phyloP scores from a whole-genome alignment of 2,888 invertebrate species.

The Chloroclysta siterata region DNA sequence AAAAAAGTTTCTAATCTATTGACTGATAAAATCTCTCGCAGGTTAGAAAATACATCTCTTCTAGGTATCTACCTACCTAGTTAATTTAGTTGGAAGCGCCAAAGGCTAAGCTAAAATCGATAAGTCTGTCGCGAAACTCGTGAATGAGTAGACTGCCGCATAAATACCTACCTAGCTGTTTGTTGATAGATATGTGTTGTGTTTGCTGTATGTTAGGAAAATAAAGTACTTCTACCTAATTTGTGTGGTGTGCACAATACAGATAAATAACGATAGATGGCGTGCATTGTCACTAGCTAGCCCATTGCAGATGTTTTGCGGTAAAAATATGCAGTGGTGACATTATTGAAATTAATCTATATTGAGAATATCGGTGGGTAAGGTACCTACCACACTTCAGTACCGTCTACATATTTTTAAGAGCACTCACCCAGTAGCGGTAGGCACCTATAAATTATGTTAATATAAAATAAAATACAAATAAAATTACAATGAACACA shows the following conservation, averaged over 20 bases:
- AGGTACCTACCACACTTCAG: too few species aligned
- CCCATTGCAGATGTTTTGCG: constrained; percentile 2
- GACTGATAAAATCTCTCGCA: too few species aligned
- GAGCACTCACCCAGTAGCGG: too few species aligned
- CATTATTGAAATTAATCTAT: too few species aligned
- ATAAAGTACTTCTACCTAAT: not conserved
- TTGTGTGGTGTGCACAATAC: not conserved
- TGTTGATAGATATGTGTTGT: not conserved
- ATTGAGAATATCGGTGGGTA: too few species aligned
- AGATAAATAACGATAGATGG: not conserved
- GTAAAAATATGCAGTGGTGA: not conserved
- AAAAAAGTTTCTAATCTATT: too few species aligned
- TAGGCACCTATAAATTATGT: too few species aligned
- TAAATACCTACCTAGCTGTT: constrained; percentile 25
- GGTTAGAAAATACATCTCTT: too few species aligned
- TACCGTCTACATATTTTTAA: too few species aligned
- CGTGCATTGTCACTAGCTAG: not conserved
- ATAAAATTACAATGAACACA: too few species aligned
- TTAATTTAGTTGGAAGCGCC: constrained; percentile 25
- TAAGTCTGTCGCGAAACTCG: constrained; percentile 47
- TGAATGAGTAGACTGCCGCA: constrained; percentile 43
- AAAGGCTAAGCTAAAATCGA: constrained; percentile 60
- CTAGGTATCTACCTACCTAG: not conserved
- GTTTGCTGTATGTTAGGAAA: not conserved
- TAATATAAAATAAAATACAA: too few species aligned